Evolutionary conservation across 2,797 vertebrate species (phyloP).

Genomic region (Myripristis murdjan): DNA sequence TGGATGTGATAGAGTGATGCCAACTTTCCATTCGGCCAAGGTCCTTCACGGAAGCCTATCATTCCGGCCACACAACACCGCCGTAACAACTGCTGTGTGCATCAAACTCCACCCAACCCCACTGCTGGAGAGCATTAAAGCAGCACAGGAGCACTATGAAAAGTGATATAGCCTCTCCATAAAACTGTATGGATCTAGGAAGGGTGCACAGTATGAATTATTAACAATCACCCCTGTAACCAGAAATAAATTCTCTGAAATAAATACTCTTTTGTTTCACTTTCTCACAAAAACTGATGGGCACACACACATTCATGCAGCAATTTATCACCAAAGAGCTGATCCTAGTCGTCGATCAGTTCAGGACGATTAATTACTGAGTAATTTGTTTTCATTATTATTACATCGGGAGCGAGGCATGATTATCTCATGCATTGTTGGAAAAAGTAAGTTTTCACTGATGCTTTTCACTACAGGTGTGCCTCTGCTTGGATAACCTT

Average conservation of each 20-base stretch:
- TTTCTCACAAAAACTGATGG: background rate
- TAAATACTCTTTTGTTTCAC: background rate
- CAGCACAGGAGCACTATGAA: conserved; percentile 17
- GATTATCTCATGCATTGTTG: too few species aligned
- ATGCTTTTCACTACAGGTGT: too few species aligned
- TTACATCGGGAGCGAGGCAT: too few species aligned
- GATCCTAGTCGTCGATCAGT: too few species aligned
- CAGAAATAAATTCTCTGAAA: background rate
- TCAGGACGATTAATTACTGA: too few species aligned
- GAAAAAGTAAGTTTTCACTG: too few species aligned
- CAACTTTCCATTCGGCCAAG: conserved; percentile 53
- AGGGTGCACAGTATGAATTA: conserved; percentile 68
- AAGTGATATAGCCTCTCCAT: conserved; percentile 17
- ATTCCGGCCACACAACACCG: conserved; percentile 49
- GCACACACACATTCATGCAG: too few species aligned
- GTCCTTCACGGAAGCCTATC: conserved; percentile 58
- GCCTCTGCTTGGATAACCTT: too few species aligned
- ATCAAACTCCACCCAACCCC: conserved; percentile 11
- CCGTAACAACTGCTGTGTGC: conserved; percentile 58
- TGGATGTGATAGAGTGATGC: conserved; percentile 36
- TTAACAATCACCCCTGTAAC: conserved; percentile 34
- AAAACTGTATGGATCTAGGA: conserved; percentile 55
- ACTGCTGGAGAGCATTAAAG: conserved; percentile 21
- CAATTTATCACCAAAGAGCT: too few species aligned
- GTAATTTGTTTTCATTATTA: too few species aligned